A percentile compares a stretch with the other conserved stretches of the same genome.
Evolutionary conservation across 1,140 invertebrate genomes (phyloP).

Genomic region (Glomeris maerens): DNA sequence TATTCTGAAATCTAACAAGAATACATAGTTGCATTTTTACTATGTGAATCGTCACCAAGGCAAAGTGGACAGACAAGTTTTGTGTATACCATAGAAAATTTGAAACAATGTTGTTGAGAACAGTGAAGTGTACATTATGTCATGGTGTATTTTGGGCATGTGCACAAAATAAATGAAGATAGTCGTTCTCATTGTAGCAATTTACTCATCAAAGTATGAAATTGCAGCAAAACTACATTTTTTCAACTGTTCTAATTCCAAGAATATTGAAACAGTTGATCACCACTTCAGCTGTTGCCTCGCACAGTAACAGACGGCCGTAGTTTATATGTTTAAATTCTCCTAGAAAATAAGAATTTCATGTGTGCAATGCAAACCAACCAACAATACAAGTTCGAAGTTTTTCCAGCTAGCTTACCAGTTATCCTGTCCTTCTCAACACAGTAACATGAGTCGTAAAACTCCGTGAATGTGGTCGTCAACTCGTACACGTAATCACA

Average conservation of each 20-base stretch:
- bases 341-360: conserved; percentile 32
- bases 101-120: no score
- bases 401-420: conserved; percentile 17
- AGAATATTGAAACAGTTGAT: conserved; percentile 75
- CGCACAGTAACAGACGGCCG: conserved; percentile 75
- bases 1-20: no score
- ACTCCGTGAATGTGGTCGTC: conserved; percentile 77
- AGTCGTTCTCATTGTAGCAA: no score
- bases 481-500: conserved; percentile 96
- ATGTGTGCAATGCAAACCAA: conserved; percentile 3
- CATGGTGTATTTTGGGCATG: no score
- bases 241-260: conserved; percentile 76
- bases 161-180: no score
- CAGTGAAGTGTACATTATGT: no score
- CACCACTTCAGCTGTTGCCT: conserved; percentile 79
- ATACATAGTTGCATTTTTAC: no score
- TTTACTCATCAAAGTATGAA: no score
- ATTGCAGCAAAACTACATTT: conserved; percentile 81
- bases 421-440: conserved; percentile 63
- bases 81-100: no score
- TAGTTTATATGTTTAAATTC: conserved; percentile 72
- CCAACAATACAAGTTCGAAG: conserved; percentile 4
- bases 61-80: no score
- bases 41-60: no score
- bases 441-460: conserved; percentile 96